A percentile compares a stretch with the other conserved stretches of the same genome.
These are phyloP conservation scores for Gobiocypris rarus DNA, from an alignment of 2,113 vertebrate genomes.

Conservation along the genomic window DNA sequence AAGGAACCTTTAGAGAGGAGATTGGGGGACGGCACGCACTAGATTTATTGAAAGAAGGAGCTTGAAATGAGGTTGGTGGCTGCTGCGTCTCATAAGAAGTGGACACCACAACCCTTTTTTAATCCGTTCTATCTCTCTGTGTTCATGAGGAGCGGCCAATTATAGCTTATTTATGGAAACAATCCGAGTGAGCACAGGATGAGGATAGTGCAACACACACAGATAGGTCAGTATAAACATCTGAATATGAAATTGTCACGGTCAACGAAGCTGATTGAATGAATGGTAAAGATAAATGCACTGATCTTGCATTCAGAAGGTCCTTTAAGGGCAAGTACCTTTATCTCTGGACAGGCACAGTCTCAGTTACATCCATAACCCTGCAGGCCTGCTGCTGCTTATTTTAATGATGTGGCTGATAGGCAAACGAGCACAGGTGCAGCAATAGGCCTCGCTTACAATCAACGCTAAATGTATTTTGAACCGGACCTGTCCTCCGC, in stretches of 20 bases:
- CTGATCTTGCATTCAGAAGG: conserved; percentile 2
- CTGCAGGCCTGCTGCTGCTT: conserved; percentile 4
- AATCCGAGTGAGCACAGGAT: neutral
- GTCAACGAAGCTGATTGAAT: conserved; percentile 28
- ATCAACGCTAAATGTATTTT: conserved; percentile 33
- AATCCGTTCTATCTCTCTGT: neutral
- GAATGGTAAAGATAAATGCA: conserved; percentile 32
- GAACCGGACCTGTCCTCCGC: neutral
- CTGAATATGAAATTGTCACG: conserved; percentile 15
- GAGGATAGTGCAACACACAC: neutral
- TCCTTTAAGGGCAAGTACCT: conserved; percentile 15
- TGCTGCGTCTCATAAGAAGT: conserved; percentile 36
- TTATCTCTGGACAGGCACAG: conserved; percentile 28
- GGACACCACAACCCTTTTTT: conserved; percentile 18
- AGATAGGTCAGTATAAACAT: conserved; percentile 9
- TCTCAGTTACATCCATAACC: conserved; percentile 27
- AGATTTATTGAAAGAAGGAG: conserved; percentile 30
- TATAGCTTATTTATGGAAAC: conserved; percentile 37
- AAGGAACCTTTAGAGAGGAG: conserved; percentile 45
- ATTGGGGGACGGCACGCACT: neutral
- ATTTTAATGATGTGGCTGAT: conserved; percentile 33
- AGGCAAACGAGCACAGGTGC: neutral
- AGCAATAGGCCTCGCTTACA: neutral
- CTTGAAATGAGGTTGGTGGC: conserved; percentile 47
- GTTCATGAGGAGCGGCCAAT: conserved; percentile 6